Base-by-base conservation (phyloP, 2,113 vertebrate genomes). In the Albula goreensis region DNA sequence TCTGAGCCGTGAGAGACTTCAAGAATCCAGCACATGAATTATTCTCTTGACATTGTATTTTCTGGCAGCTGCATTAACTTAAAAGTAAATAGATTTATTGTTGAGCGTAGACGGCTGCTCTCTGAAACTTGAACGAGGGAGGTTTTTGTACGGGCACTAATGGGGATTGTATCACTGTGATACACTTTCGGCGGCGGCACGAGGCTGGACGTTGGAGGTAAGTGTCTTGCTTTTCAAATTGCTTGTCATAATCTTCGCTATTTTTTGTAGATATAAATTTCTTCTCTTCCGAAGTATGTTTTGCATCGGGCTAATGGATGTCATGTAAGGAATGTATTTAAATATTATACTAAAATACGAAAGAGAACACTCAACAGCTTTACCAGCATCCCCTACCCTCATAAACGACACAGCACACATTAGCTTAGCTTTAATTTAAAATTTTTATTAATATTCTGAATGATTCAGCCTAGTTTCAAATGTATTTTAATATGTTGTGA, bases 171-270 rank as follows among this genome's bases (percentile, higher is more conserved):
- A 79, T 79, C 78, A 79, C 78, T 19, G 78, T 79, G 78, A 50
- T 79, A 49, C 41, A 50, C 78, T 79, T 79, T 79, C 50, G 78
- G 78, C 41, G 49, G 78, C 41, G 78, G 78, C 48, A 80, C 78
- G 2, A 80, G 78, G 50, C 78, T 80, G 41, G 48, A 80, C 19
- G 48, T 80, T 50, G 48, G 78, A 80, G 50, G 78, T 80, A 80
- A 80, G 78, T 80, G 50, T 15, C 78, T 79, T 79, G 11, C 48
- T 7, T 79, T 2, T 19, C 10, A 77, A 50, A 80, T 41, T 31
- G 3, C 19, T 31, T 74, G 6, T 66, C 11, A 13, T 5, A 4
- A 15, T 60, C 57, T 60, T 60, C 57, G 12, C 9, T 60, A 10
- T 60, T 15, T 60, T 12, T 15, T 60, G 17, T 63, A 4, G 5